These are phyloP conservation scores for Drosophila merina DNA, from an alignment of 2,888 invertebrate species.

Conservation along the genomic window DNA sequence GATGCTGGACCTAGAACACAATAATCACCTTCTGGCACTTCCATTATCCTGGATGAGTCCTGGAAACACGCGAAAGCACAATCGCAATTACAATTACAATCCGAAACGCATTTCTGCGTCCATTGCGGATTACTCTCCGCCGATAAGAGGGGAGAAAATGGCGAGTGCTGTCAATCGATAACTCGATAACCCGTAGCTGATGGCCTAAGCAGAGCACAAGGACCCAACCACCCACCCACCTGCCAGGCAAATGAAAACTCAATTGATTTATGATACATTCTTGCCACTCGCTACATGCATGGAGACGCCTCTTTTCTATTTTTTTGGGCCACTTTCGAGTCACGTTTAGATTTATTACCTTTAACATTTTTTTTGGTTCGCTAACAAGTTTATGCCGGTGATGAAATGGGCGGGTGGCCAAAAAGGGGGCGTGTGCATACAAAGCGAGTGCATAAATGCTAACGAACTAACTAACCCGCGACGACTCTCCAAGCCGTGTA, in stretches of 20 bases:
- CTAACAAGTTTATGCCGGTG: constrained; percentile 43
- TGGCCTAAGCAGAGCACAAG: constrained; percentile 9
- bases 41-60: constrained; percentile 1
- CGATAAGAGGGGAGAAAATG: neutral
- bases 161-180: constrained; percentile 10
- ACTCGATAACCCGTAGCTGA: constrained; percentile 18
- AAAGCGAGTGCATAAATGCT: constrained; percentile 75
- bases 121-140: constrained; percentile 2
- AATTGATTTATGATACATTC: constrained; percentile 38
- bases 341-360: constrained; percentile 65
- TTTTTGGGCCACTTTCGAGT: constrained; percentile 26
- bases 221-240: neutral
- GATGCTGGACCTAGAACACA: neutral
- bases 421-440: constrained; percentile 49
- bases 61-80: neutral
- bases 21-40: neutral
- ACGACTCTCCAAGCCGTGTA: constrained; percentile 31
- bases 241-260: constrained; percentile 33
- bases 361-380: constrained; percentile 50
- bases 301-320: neutral
- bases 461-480: constrained; percentile 77
- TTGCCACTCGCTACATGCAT: constrained; percentile 10
- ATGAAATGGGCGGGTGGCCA: neutral
- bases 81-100: constrained; percentile 19
- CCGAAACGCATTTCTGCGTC: constrained; percentile 29